Percentiles rank a stretch among this genome's conserved stretches.
phyloP scores from a whole-genome alignment of 2,113 vertebrate genomes.

The Spheniscus mendiculus region DNA sequence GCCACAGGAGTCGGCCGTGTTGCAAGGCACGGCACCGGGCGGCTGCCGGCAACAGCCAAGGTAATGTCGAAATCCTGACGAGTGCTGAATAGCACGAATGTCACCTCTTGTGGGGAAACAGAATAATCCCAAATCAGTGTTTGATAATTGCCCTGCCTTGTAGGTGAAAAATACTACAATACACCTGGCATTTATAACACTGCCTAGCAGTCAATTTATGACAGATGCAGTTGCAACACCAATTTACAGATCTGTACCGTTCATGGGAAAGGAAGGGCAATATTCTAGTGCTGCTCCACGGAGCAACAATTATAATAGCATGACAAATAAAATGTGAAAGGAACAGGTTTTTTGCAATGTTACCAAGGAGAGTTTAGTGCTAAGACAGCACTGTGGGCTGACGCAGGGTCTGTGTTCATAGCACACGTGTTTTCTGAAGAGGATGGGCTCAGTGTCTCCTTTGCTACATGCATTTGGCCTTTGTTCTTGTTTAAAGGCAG shows the following conservation, averaged over 20 bases:
- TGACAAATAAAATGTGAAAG: neutral
- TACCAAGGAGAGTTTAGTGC: neutral
- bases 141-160: neutral
- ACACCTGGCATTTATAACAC: neutral
- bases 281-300: neutral
- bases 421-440: neutral
- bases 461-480: neutral
- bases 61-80: neutral
- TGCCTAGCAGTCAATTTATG: neutral
- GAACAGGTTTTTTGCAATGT: neutral
- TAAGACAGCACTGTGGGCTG: neutral
- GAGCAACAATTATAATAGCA: neutral
- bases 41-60: neutral
- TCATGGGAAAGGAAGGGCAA: neutral
- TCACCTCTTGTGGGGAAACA: neutral
- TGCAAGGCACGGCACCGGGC: neutral
- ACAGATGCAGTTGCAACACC: neutral
- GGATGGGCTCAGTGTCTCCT: neutral
- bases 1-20: fast-evolving
- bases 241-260: neutral
- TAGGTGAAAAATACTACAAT: neutral
- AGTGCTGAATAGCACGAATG: neutral
- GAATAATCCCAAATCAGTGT: neutral
- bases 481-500: neutral
- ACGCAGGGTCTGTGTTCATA: neutral